Evolutionary conservation across 2,113 vertebrate species (phyloP), one percentile per base, ranked within the genome.

Genomic region (Columbina picui): DNA sequence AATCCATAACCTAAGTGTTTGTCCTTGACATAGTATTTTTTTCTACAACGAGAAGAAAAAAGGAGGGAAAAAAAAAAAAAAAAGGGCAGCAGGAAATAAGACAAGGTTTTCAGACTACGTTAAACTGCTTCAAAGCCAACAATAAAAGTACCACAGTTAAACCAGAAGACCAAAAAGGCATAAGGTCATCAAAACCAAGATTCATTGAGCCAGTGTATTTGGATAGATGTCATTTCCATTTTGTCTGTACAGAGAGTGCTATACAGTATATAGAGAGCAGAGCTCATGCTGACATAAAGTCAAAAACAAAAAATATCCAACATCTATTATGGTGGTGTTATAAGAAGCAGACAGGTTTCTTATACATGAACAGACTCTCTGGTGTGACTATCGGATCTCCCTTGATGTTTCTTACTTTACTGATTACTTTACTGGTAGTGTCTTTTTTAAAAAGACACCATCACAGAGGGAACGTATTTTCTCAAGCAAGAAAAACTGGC

Each of bases 11-110:
- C 74, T 81, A 87, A 92, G 38, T 87, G 84, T 90, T 97, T 97
- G 92, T 97, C 97, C 89, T 97, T 98, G 94, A 96, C 63, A 14
- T 45, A 83, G 87, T 87, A 87, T 93, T 97, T 97, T 43, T 94
- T 95, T 76, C 70, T 92, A 91, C 80, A 97, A 89, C 39, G 19
- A 95, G 60, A 95, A 93, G 49, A 34, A n/a, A 86, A 88, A 87
- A 91, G 94, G 32, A 14, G 20, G 8, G 15, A 30, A 19, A 5
- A 17, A 25, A 1, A 6, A 7, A 21, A 69, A 59, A 1, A 6
- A 7, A 21, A 69, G 53, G 43, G 18, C 43, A 49, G 21, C 25
- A 83, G 63, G 55, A 95, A 94, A 91, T 82, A 96, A 96, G 93
- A 59, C 94, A 97, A 94, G 63, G 49, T 71, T 98, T 97, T 96